Evolutionary conservation across 2,113 vertebrate species (phyloP).

Genomic region (Ptyas mucosa): DNA sequence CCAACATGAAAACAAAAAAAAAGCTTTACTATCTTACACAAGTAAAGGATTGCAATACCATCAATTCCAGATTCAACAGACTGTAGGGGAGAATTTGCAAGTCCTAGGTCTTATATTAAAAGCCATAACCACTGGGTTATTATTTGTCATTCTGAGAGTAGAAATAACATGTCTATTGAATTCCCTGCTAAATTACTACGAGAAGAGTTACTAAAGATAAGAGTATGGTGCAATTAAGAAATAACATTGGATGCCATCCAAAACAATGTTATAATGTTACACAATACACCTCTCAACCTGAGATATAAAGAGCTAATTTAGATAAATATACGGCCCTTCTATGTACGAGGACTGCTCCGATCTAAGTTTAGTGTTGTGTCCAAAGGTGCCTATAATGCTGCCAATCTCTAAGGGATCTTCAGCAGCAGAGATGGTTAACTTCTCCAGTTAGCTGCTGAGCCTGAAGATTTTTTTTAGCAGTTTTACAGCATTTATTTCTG

Average conservation of each 20-base stretch:
- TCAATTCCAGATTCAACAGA: background rate
- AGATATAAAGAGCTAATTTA: background rate
- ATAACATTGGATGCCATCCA: background rate
- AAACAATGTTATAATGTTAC: fast-evolving
- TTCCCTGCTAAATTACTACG: background rate
- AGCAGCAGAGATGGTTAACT: background rate
- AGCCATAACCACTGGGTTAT: background rate
- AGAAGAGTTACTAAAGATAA: background rate
- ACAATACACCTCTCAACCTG: background rate
- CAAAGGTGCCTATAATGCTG: background rate
- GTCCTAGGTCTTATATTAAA: background rate
- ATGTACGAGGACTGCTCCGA: background rate
- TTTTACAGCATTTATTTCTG: background rate
- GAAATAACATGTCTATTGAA: background rate
- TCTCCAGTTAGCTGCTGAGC: background rate
- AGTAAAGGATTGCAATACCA: background rate
- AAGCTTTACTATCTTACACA: background rate
- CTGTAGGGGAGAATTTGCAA: background rate
- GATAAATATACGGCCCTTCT: background rate
- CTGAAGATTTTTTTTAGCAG: background rate
- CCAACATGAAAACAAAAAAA: background rate
- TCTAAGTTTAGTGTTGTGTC: background rate
- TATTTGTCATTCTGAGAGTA: background rate
- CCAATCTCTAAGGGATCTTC: background rate
- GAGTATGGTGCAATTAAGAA: background rate